Evolutionary conservation across 92 coral and sea anemone species (phyloP), one percentile per base, ranked within the genome.

Genomic region (Palythoa caribaeorum): DNA sequence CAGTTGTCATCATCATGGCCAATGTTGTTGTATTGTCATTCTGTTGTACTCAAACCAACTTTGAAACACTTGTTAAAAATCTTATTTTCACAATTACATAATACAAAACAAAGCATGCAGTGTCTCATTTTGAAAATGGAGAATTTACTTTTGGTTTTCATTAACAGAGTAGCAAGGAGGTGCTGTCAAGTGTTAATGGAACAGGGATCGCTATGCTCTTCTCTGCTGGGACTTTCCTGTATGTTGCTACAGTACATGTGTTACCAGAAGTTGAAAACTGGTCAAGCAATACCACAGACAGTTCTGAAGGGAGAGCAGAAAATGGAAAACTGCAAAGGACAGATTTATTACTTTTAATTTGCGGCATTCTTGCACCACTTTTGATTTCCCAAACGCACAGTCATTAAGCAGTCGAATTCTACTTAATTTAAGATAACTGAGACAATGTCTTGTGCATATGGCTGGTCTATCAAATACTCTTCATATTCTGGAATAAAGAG

Each of bases 161-260:
- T 35, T 28, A 48, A 89, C 86, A 94, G 98, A 89, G 93, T 86
- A 93, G 98, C 51, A 95, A 97, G 83, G 99, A 95, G 84, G 90
- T 92, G 44, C 84, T 97, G 54, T 92, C 99, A 40, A 97, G 97
- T 90, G 98, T 97, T 17, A 97, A 97, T 39, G 99, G 98, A 38
- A 97, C 99, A 54, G 99, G 99, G 19, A 88, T 97, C 13, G 99
- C 99, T 78, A 97, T 97, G 99, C 74, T 97, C 79, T 97, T 97
- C 90, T 97, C 99, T 37, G 99, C 99, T 0, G 99, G 99, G 40
- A 97, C 99, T 1, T 97, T 97, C 83, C 98, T 97, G 16, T 97
- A 97, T 65, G 99, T 97, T 4, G 99, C 99, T 5, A 97, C 99
- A 3, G 99, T 97, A 38, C 99, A 97, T 65, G 99, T 97, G 38